A percentile compares a stretch with the other conserved stretches of the same genome.
Evolutionary conservation across 2,888 invertebrate species (phyloP).

Genomic region (Tenthredo notha): DNA sequence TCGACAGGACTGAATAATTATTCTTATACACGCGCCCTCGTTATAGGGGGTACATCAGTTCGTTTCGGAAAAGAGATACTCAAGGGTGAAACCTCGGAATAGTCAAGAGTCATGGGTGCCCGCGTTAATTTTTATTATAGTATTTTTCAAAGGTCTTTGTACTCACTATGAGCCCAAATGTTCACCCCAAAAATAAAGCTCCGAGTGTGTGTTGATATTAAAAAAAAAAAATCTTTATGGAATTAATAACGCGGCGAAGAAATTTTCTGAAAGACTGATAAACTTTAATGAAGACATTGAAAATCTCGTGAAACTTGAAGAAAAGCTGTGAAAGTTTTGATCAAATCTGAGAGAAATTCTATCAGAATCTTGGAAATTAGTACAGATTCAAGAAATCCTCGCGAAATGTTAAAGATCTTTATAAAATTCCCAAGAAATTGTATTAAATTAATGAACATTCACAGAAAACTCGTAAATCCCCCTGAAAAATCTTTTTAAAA

Average conservation of each 20-base stretch:
- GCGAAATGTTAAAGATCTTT: neutral
- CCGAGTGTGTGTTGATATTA: neutral
- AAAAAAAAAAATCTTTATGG: too few relatives aligned
- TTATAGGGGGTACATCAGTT: constrained; percentile 20
- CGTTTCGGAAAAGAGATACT: constrained; percentile 22
- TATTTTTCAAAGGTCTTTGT: neutral
- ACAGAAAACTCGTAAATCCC: too few relatives aligned
- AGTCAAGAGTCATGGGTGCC: neutral
- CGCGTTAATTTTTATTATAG: neutral
- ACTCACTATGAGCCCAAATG: neutral
- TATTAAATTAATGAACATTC: neutral
- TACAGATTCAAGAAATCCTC: neutral
- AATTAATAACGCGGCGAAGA: too few relatives aligned
- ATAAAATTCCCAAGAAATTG: neutral
- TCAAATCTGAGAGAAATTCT: neutral
- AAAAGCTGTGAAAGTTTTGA: neutral
- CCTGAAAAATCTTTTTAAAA: too few relatives aligned
- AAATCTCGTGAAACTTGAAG: neutral
- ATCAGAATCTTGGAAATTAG: neutral
- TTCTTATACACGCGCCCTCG: neutral
- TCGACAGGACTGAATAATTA: neutral
- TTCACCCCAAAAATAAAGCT: neutral
- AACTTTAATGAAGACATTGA: neutral
- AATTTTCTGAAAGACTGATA: too few relatives aligned
- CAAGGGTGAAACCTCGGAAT: neutral